Base-by-base conservation (phyloP, 2,113 vertebrate genomes). In the Pachycephala philippinensis region DNA sequence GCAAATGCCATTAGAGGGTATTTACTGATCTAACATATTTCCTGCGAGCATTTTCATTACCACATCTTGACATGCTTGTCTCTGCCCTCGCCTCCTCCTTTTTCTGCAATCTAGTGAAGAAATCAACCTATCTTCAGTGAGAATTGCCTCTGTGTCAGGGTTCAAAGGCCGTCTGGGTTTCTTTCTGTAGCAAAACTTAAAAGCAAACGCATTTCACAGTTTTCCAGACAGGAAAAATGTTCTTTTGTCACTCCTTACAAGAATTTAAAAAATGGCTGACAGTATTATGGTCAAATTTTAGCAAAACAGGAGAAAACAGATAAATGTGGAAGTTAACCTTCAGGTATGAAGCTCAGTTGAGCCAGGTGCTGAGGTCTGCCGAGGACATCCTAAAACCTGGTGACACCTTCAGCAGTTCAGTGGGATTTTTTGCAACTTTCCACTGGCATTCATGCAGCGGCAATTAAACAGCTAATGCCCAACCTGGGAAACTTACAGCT, bases 1-100 rank as follows among this genome's bases (percentile, higher is more conserved):
- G 68, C 49, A 93, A 93, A 94, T 84, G 72, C 72, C 83, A 90
- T 94, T 94, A 95, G 72, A 94, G 37, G 65, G 31, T 90, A 75
- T 95, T 90, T 95, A 96, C 80, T 61, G 68, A 78, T 89, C 52
- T 89, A 89, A 71, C 20, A 35, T 40, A 59, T 60, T 90, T 92
- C 56, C 83, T 92, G 60, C 42, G 76, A 94, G 68, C 52, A 39
- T 81, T 92, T 93, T 96, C 88, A 88, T 92, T 94, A 90, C 85
- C 52, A 71, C 23, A 0, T 92, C 87, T 94, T 95, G 68, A 86
- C 84, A 60, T 31, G 11, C 47, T 78, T 52, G 6, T 75, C 65
- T 81, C 83, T 95, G 31, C 23, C 52, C 17, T 69, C 1, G 0
- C 28, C 26, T 10, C 49, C 16, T 40, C 47, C 31, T 89, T 89